Evolutionary conservation across 2,113 vertebrate genomes (phyloP).

Genomic region (Scomber colias): DNA sequence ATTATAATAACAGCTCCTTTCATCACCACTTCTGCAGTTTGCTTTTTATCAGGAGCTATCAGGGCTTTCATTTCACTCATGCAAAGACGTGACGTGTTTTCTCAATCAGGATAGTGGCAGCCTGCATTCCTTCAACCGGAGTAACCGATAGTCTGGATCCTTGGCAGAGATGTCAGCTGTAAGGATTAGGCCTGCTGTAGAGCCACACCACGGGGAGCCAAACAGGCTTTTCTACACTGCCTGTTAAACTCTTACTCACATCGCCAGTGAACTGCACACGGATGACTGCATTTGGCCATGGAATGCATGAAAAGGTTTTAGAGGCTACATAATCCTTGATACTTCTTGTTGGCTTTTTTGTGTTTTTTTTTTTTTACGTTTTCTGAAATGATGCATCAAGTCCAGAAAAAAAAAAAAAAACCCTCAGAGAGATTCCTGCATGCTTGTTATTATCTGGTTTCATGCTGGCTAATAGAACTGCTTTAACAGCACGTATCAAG

Average conservation of each 20-base stretch:
- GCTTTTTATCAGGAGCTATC: background rate
- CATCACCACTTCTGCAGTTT: background rate
- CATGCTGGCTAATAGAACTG: constrained; percentile 16
- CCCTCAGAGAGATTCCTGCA: background rate
- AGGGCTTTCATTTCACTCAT: background rate
- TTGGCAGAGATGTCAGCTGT: constrained; percentile 57
- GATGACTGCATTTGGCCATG: constrained; percentile 34
- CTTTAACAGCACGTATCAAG: constrained; percentile 21
- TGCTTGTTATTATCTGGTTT: constrained; percentile 30
- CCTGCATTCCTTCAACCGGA: constrained; percentile 45
- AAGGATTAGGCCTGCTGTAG: constrained; percentile 59
- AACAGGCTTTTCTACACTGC: constrained; percentile 38
- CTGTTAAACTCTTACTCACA: constrained; percentile 55
- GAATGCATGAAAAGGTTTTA: constrained; percentile 44
- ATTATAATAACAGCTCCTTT: background rate
- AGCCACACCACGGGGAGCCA: constrained; percentile 52
- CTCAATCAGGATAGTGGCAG: constrained; percentile 19
- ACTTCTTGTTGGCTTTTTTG: constrained; percentile 17
- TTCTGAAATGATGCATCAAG: constrained; percentile 33
- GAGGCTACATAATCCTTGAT: constrained; percentile 22
- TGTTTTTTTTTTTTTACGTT: constrained; percentile 18
- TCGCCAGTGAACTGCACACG: constrained; percentile 29
- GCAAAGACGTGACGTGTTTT: constrained; percentile 35
- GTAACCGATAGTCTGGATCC: constrained; percentile 53
- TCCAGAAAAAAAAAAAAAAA: background rate